Conservation (phyloP, 2,888 invertebrate genomes). For the Ormyrus nitidulus region DNA sequence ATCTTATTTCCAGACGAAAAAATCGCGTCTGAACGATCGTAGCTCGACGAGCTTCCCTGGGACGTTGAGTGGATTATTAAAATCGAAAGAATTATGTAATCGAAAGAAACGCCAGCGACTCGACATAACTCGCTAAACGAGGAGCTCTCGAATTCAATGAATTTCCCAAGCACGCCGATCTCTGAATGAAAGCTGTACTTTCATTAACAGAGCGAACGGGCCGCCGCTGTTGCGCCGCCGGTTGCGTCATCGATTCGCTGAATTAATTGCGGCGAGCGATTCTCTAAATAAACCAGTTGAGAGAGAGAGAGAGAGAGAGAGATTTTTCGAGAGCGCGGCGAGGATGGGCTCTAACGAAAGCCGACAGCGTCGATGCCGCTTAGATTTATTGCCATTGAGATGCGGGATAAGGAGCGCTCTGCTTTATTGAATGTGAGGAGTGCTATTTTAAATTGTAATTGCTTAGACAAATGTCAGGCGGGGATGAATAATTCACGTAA, state of each 20-base stretch:
- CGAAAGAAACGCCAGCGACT: background rate
- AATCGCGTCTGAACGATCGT: too few relatives aligned
- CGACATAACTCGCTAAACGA: background rate
- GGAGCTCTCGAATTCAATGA: background rate
- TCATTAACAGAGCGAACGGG: constrained; percentile 29
- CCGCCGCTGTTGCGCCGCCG: background rate
- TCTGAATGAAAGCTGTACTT: constrained; percentile 28
- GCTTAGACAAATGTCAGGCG: too few relatives aligned
- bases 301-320: background rate
- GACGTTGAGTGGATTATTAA: too few relatives aligned
- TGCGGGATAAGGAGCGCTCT: too few relatives aligned
- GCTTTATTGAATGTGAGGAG: too few relatives aligned
- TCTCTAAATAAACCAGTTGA: constrained; percentile 30
- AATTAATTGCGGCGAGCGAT: constrained; percentile 10
- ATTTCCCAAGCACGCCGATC: background rate
- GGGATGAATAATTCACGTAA: background rate
- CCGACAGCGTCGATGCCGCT: too few relatives aligned
- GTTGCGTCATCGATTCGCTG: constrained; percentile 32
- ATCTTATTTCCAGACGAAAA: background rate
- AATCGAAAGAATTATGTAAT: too few relatives aligned
- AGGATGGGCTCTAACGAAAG: background rate
- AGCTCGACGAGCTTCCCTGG: too few relatives aligned
- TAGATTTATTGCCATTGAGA: too few relatives aligned
- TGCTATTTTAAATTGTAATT: too few relatives aligned
- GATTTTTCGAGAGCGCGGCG: background rate